A percentile compares a stretch with the other conserved stretches of the same genome.
These are phyloP conservation scores for Tragelaphus strepsiceros DNA, from an alignment of 2,113 vertebrate species.

Conservation along the genomic window DNA sequence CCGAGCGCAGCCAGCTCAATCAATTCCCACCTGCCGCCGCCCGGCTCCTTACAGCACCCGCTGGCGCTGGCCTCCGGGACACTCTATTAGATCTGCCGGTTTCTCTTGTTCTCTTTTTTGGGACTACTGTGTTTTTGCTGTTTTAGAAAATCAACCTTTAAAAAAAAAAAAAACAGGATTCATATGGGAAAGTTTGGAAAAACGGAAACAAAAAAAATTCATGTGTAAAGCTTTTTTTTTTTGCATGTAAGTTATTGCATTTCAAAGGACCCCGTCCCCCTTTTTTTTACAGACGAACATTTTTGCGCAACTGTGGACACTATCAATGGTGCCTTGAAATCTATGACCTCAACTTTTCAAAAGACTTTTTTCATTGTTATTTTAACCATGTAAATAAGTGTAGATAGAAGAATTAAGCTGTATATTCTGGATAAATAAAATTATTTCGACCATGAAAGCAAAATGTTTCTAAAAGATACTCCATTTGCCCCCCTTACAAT, in stretches of 20 bases:
- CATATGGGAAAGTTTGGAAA: conserved; percentile 84
- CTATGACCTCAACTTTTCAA: conserved; percentile 88
- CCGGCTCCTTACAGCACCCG: conserved; percentile 95
- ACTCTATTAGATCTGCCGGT: conserved; percentile 90
- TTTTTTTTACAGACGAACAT: conserved; percentile 86
- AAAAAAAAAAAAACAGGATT: conserved; percentile 86
- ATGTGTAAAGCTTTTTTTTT: conserved; percentile 92
- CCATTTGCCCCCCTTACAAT: neutral
- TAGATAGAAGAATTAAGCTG: conserved; percentile 91
- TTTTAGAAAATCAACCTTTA: conserved; percentile 85
- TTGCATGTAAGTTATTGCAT: conserved; percentile 99
- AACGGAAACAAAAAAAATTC: conserved; percentile 86
- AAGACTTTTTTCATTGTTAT: conserved; percentile 87
- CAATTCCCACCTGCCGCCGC: conserved; percentile 91
- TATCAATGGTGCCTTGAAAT: conserved; percentile 92
- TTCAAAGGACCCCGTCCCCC: conserved; percentile 84
- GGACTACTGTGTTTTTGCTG: conserved; percentile 84
- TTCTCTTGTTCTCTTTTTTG: conserved; percentile 27
- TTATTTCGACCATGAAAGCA: conserved; percentile 84
- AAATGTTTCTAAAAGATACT: conserved; percentile 29
- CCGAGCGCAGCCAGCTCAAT: conserved; percentile 84
- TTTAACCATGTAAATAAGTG: conserved; percentile 89
- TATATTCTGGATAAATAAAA: conserved; percentile 94
- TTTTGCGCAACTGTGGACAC: conserved; percentile 89
- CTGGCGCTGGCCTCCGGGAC: conserved; percentile 96